Conservation (phyloP, 2,113 vertebrate genomes). For the Neoarius graeffei region DNA sequence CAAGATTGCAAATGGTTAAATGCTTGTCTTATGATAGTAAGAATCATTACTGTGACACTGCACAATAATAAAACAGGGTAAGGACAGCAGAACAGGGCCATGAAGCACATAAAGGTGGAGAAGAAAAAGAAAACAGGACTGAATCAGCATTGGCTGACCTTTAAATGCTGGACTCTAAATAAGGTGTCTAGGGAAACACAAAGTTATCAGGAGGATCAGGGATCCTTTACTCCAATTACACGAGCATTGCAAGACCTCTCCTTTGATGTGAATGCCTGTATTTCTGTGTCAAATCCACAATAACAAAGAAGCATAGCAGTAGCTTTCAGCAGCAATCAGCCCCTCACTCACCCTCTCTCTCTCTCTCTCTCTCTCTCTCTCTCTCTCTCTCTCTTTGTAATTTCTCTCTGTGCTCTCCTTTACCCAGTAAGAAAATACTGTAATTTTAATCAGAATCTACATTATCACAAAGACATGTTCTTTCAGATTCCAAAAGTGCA, state of each 20-base stretch:
- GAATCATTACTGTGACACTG: neutral
- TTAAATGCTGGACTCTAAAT: constrained; percentile 62
- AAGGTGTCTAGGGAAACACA: constrained; percentile 63
- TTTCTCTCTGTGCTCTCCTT: neutral
- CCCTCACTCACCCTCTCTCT: neutral
- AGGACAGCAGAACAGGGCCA: neutral
- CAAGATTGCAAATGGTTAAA: neutral
- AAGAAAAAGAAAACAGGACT: constrained; percentile 58
- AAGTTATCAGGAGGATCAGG: constrained; percentile 72
- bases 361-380: neutral
- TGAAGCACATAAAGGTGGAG: neutral
- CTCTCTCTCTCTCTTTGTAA: constrained; percentile 6
- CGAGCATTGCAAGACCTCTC: neutral
- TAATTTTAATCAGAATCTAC: constrained; percentile 66
- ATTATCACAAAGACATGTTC: constrained; percentile 61
- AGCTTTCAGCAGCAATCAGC: neutral
- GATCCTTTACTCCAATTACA: constrained; percentile 62
- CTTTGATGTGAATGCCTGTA: neutral
- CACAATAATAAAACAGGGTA: neutral
- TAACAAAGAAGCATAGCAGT: neutral
- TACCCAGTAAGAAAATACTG: constrained; percentile 42
- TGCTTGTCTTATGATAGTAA: neutral
- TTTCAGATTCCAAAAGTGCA: constrained; percentile 55
- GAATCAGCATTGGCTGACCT: constrained; percentile 56
- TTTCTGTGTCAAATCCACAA: constrained; percentile 14